phyloP scores from a whole-genome alignment of 2,113 vertebrate species.

The Nesogale talazaci region DNA sequence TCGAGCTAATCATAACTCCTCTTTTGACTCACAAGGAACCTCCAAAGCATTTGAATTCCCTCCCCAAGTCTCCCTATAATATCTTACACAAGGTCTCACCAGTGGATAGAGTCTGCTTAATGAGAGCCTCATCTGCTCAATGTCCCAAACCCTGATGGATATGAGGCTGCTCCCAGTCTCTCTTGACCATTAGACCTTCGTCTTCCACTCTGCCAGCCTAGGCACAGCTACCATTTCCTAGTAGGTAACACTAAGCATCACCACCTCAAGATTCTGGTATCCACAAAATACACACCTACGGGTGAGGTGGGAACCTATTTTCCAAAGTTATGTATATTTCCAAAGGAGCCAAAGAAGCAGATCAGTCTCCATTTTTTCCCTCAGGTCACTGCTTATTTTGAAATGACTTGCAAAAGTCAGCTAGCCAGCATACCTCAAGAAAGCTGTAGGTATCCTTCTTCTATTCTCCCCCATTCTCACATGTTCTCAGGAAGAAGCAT shows the following conservation, averaged over 20 bases:
- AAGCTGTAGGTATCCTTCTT: too few species aligned
- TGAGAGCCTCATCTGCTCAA: background rate
- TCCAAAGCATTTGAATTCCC: background rate
- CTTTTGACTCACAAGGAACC: background rate
- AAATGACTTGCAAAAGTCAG: too few species aligned
- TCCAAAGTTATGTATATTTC: background rate
- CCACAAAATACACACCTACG: background rate
- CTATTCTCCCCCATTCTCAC: too few species aligned
- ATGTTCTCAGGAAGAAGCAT: too few species aligned
- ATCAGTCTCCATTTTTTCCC: too few species aligned
- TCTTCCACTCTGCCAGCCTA: background rate
- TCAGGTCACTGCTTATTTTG: too few species aligned
- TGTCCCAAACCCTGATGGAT: background rate
- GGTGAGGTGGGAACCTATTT: background rate
- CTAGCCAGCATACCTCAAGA: too few species aligned
- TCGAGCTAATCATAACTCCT: background rate
- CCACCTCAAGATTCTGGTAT: fast-evolving
- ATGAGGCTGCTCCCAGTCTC: background rate
- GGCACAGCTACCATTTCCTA: background rate
- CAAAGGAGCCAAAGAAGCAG: too few species aligned
- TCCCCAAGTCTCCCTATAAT: background rate
- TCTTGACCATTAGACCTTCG: background rate
- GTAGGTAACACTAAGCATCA: background rate
- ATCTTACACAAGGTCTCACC: background rate
- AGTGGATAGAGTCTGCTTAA: background rate